These are phyloP conservation scores for Picus viridis DNA, from an alignment of 2,797 vertebrate genomes.

Conservation along the genomic window DNA sequence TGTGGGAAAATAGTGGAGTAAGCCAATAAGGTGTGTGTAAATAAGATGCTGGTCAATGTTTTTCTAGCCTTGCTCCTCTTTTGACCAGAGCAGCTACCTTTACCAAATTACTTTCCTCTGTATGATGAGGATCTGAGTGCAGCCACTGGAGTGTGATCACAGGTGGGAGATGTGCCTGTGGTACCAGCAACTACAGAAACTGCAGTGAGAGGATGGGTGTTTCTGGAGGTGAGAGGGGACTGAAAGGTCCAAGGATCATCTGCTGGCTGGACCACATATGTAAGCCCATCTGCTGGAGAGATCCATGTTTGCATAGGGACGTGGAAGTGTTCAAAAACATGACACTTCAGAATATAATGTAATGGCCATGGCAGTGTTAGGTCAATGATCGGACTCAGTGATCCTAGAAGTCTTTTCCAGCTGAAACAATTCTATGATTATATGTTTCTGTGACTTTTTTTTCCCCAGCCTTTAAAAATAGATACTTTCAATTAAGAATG, in stretches of 20 bases:
- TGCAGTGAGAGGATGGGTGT: rapidly evolving
- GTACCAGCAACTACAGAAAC: not conserved
- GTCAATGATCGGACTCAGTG: too few relatives aligned
- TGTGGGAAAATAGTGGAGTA: not conserved
- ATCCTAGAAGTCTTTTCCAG: too few relatives aligned
- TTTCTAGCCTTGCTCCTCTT: not conserved
- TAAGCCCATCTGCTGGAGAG: not conserved
- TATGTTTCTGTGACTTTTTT: not conserved
- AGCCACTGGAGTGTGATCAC: not conserved
- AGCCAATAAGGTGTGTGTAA: not conserved
- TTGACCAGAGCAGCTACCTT: not conserved
- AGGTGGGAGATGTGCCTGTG: not conserved
- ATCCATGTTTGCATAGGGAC: rapidly evolving
- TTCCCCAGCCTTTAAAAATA: not conserved
- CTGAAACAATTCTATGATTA: too few relatives aligned
- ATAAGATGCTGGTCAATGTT: not conserved
- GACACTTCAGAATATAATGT: too few relatives aligned
- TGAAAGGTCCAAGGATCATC: not conserved
- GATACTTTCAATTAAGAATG: not conserved
- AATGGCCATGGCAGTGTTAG: too few relatives aligned
- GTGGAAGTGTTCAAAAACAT: too few relatives aligned
- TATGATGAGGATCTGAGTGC: not conserved
- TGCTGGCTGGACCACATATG: not conserved
- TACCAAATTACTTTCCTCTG: not conserved
- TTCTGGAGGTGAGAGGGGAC: not conserved